Evolutionary conservation across 2,113 vertebrate species (phyloP).

Genomic region (Mobula hypostoma): DNA sequence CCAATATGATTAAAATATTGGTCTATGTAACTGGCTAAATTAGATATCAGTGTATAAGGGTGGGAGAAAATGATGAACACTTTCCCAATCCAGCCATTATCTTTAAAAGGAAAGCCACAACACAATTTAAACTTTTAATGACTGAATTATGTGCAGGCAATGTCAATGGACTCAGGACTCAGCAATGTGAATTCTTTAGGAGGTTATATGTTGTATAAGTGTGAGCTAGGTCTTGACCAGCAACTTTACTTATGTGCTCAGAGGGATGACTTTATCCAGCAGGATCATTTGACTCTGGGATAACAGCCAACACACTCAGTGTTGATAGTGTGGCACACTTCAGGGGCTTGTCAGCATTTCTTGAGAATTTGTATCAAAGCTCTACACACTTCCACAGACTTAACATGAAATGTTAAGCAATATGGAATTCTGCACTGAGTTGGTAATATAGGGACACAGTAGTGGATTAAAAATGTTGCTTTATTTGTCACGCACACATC

Average conservation of each 20-base stretch:
- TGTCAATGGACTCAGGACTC: no score
- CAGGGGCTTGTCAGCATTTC: neutral
- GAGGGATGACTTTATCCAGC: neutral
- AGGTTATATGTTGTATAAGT: no score
- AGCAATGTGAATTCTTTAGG: no score
- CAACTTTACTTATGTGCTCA: neutral
- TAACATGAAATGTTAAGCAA: neutral
- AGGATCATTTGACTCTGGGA: neutral
- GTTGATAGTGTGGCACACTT: no score
- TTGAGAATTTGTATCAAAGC: neutral
- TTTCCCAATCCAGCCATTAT: neutral
- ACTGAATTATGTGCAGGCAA: no score
- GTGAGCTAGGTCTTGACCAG: neutral
- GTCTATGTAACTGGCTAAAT: neutral
- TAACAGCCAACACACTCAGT: neutral
- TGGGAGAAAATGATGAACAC: neutral
- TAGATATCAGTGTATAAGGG: neutral
- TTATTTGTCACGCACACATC: no score
- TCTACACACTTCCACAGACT: neutral
- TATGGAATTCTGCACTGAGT: neutral
- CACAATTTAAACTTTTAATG: no score
- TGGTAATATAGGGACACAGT: neutral
- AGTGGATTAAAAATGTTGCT: no score
- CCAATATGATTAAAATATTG: neutral
- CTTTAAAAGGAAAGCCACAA: no score